Evolutionary conservation across 2,797 vertebrate species (phyloP), one percentile per base, ranked within the genome.

Genomic region (Lacerta viridis): DNA sequence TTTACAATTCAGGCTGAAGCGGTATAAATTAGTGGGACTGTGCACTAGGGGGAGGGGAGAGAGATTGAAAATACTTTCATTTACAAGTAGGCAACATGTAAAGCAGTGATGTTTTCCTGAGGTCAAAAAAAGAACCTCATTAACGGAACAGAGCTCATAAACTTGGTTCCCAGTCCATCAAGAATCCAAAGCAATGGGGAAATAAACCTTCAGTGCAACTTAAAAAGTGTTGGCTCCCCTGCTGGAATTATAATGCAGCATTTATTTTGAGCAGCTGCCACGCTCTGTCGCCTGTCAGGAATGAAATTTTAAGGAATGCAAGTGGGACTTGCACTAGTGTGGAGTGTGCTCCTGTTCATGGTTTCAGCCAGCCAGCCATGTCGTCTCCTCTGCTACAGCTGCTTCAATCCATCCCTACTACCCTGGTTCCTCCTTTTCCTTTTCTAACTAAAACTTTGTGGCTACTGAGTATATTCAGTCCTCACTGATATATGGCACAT

Each of bases 101-200:
- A 94, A 81, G 69, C 79, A 92, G 91, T 72, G 66, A 66, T 85
- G 83, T 90, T 93, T 94, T 93, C 91, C 90, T 90, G 85, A 82
- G 79, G 84, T 90, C 46, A 84, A 87, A 93, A 90, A 55, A 93
- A 89, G 55, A 0, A 0, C 92, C 92, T 94, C 93, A 94, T 94
- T 94, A 94, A 77, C 84, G 72, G 84, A 94, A 66, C 85, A 84
- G 36, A 68, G 89, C 94, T 93, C 91, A 94, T 92, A 90, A 93
- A 95, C 84, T 9, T 1, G 80, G 89, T 90, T 92, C 88, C 90
- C 82, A 91, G 94, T 94, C 93, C 88, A 93, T 95, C 92, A 92
- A 87, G 59, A 93, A 2, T 80, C 23, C 76, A 90, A 90, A 84
- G 90, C 91, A 69, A 27, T 0, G 75, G 66, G 82, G 89, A 87